A percentile compares a stretch with the other conserved stretches of the same genome.
phyloP scores from a whole-genome alignment of 2,113 vertebrate species.

The Aphyosemion australe region DNA sequence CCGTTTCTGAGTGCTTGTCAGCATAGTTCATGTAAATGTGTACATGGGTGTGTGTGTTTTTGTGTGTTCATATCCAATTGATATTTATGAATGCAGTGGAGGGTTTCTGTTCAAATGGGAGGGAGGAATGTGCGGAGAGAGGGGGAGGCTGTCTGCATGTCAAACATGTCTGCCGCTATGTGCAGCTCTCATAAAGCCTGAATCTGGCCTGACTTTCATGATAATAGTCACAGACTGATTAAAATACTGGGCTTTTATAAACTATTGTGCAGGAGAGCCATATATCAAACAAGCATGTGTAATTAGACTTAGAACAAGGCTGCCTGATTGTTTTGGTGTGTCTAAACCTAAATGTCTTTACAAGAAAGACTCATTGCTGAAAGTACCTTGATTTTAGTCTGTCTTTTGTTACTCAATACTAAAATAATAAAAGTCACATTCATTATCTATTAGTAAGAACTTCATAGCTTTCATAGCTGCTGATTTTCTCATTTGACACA shows the following conservation, averaged over 20 bases:
- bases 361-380: too few relatives aligned
- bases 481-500: too few relatives aligned
- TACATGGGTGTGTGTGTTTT: background rate
- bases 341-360: too few relatives aligned
- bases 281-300: conserved; percentile 20
- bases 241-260: conserved; percentile 26
- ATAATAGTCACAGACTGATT: conserved; percentile 61
- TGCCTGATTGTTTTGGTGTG: conserved; percentile 35
- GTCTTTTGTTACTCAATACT: too few relatives aligned
- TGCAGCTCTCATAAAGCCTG: conserved; percentile 33
- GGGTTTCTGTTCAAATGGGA: conserved; percentile 57
- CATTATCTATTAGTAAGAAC: too few relatives aligned
- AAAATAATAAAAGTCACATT: too few relatives aligned
- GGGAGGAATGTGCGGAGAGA: conserved; percentile 49
- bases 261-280: conserved; percentile 31
- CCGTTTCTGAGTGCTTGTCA: conserved; percentile 3
- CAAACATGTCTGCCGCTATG: conserved; percentile 49
- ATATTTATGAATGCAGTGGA: conserved; percentile 66
- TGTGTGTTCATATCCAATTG: conserved; percentile 43
- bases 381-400: too few relatives aligned
- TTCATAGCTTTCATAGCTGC: too few relatives aligned
- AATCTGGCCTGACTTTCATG: conserved; percentile 41
- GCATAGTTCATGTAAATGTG: conserved; percentile 9
- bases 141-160: conserved; percentile 60
- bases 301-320: conserved; percentile 9